These are phyloP conservation scores for Matsumurasca onukii DNA, from an alignment of 1,140 invertebrate genomes.

Conservation along the genomic window DNA sequence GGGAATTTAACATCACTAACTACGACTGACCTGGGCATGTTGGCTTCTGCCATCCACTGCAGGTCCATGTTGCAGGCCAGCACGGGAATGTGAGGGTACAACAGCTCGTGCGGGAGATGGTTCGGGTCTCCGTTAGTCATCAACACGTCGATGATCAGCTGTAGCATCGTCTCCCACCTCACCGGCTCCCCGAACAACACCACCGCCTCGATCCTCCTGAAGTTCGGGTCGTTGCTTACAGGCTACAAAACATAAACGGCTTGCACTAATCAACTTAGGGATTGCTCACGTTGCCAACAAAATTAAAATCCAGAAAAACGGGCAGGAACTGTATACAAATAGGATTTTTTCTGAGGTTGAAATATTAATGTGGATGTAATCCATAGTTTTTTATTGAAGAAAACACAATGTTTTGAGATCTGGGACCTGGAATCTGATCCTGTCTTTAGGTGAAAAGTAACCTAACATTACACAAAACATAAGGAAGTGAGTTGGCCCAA, in stretches of 20 bases:
- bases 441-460: no score
- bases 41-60: constrained; percentile 66
- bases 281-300: no score
- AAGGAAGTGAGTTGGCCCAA: no score
- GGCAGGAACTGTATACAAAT: no score
- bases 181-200: constrained; percentile 64
- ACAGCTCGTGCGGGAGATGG: constrained; percentile 48
- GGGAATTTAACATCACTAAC: constrained; percentile 43
- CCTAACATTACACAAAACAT: no score
- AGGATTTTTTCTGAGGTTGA: no score
- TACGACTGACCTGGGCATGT: constrained; percentile 55
- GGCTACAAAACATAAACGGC: constrained; percentile 47
- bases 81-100: constrained; percentile 64
- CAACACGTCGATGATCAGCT: constrained; percentile 67
- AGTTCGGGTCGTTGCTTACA: constrained; percentile 55
- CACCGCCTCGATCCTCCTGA: constrained; percentile 56
- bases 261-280: no score
- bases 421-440: no score
- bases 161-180: constrained; percentile 62
- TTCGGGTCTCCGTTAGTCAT: constrained; percentile 61
- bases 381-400: no score
- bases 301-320: no score
- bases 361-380: no score
- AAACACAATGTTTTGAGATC: no score
- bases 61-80: constrained; percentile 71